Evolutionary conservation across 2,888 invertebrate genomes (phyloP), one percentile per base, ranked within the genome.

Genomic region (Acleris cristana): DNA sequence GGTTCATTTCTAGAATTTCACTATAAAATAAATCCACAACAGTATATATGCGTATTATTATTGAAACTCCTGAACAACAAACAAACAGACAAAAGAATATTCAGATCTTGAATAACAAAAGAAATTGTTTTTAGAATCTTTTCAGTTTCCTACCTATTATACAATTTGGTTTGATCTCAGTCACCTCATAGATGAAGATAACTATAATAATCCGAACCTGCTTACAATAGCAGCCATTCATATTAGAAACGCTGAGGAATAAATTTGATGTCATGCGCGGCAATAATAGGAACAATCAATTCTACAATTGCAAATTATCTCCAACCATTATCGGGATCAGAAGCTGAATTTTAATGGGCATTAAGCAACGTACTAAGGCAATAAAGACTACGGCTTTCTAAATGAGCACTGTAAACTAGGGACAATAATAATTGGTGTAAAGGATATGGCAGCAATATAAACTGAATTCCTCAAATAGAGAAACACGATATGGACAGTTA

Each of bases 381-480:
- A 58, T 59, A 51, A 59, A 34, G 49, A 59, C 34, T 51, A 65
- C 26, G 44, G 55, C 49, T 21, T 44, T 21, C 40, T 26, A 44
- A 61, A 51, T 65, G 44, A 26, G 40, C 19, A 14, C 2, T 14
- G 51, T 45, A 51, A 65, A 61, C 61, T 65, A 51, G 51, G 40
- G 44, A 16, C 49, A 59, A 60, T 55, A 59, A 60, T 54, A 26
- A 34, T 65, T 40, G 23, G 54, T 60, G 60, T 48, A n/a, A 44
- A 65, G 55, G 65, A 61, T 65, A 61, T 65, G 51, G 52, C 45
- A 52, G 19, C 52, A 53, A 53, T 26, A 53, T 14, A 40, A 10
- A 58, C 58, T 62, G 61, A 66, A 56, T 66, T 56, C 61, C 66
- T 57, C 30, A 52, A 45, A 57, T 62, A 66, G 56, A 66, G 51